Conservation (phyloP, 2,113 vertebrate genomes). For the Limanda limanda region DNA sequence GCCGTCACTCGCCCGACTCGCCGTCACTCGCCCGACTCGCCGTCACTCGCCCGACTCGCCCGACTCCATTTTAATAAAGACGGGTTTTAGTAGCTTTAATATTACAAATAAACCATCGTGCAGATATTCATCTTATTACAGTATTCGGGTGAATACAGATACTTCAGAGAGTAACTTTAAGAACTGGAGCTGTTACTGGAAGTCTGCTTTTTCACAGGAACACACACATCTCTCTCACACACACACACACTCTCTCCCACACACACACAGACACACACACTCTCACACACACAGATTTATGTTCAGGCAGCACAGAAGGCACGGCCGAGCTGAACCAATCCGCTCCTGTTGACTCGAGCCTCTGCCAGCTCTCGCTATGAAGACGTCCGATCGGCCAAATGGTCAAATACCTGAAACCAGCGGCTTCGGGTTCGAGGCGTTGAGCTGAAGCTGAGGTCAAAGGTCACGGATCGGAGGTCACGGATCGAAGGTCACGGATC, state of each 20-base stretch:
- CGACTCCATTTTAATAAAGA: conserved; percentile 8
- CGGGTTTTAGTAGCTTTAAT: no score
- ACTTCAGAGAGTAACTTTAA: conserved; percentile 31
- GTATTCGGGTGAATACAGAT: conserved; percentile 60
- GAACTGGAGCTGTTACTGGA: conserved; percentile 29
- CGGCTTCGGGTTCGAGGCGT: no score
- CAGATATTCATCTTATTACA: not conserved
- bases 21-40: not conserved
- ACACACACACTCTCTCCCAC: conserved; percentile 20
- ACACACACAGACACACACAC: conserved; percentile 20
- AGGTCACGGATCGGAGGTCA: no score
- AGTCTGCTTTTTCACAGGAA: conserved; percentile 29
- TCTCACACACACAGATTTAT: conserved; percentile 45
- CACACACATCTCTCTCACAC: conserved; percentile 4
- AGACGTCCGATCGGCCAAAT: conserved; percentile 59
- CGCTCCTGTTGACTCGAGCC: conserved; percentile 41
- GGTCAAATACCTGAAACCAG: conserved; percentile 47
- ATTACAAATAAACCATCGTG: conserved; percentile 1
- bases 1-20: no score
- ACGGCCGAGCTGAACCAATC: conserved; percentile 52
- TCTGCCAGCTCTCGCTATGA: conserved; percentile 65
- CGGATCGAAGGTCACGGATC: no score
- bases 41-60: conserved; percentile 37
- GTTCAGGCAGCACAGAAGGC: conserved; percentile 16
- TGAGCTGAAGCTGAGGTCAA: no score